Percentiles rank a stretch among this genome's conserved stretches.
Evolutionary conservation across 2,797 vertebrate genomes (phyloP).

Genomic region (Pelobates cultripes): DNA sequence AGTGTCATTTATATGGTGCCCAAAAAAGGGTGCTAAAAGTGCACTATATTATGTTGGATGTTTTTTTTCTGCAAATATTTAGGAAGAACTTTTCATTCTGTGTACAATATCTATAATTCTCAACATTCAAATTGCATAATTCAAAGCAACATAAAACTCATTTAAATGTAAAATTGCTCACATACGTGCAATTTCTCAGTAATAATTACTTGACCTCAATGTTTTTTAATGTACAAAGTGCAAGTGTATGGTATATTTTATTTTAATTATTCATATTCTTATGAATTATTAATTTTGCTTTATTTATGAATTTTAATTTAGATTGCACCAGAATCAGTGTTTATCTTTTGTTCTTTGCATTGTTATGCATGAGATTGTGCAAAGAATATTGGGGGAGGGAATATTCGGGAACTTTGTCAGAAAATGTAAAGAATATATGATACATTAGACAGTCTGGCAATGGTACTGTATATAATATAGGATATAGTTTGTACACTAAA

Average conservation of each 20-base stretch:
- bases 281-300: conserved; percentile 71
- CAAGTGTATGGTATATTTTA: neutral
- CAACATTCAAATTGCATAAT: neutral
- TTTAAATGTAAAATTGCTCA: neutral
- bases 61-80: neutral
- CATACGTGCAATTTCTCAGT: neutral
- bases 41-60: neutral
- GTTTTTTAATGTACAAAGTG: conserved; percentile 8
- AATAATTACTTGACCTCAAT: conserved; percentile 6
- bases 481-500: too few relatives aligned
- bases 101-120: neutral
- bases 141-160: neutral
- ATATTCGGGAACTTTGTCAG: too few relatives aligned
- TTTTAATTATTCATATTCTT: conserved; percentile 7
- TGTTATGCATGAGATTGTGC: neutral
- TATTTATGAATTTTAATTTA: conserved; percentile 70
- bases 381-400: neutral
- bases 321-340: neutral
- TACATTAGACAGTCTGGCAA: too few relatives aligned
- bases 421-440: too few relatives aligned
- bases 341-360: neutral
- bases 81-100: neutral
- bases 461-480: too few relatives aligned
- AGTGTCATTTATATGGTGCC: too few relatives aligned
- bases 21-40: neutral